Conservation (phyloP, 2,888 invertebrate species). For the Tyria jacobaeae region DNA sequence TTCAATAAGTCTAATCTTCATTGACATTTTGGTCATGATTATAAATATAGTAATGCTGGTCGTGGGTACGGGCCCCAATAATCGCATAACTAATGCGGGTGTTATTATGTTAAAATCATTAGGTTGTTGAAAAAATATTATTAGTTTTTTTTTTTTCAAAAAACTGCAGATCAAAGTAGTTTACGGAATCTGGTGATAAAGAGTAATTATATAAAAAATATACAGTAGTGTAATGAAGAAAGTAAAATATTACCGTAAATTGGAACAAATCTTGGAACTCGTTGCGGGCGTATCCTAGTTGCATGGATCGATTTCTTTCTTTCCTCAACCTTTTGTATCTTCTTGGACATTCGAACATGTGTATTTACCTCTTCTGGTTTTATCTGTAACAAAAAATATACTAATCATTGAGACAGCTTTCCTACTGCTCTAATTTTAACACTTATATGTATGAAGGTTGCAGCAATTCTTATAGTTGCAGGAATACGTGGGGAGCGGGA, state of each 20-base stretch:
- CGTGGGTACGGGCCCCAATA: too few species aligned
- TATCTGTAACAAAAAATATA: slow-evolving; percentile 57
- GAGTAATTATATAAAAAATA: not conserved
- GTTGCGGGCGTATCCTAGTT: slow-evolving; percentile 59
- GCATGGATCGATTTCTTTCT: slow-evolving; percentile 53
- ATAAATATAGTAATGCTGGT: too few species aligned
- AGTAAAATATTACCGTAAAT: slow-evolving; percentile 59
- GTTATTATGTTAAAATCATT: too few species aligned
- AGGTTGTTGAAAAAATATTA: too few species aligned
- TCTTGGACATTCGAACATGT: slow-evolving; percentile 43
- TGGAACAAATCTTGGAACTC: slow-evolving; percentile 67
- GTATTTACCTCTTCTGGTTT: slow-evolving; percentile 59
- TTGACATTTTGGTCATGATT: not conserved
- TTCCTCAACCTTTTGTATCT: slow-evolving; percentile 50
- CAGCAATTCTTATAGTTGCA: too few species aligned
- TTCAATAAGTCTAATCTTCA: not conserved
- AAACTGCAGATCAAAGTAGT: too few species aligned
- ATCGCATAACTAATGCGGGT: too few species aligned
- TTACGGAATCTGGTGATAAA: too few species aligned
- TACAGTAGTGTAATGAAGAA: too few species aligned
- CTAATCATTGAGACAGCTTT: too few species aligned
- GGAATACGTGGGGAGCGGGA: too few species aligned
- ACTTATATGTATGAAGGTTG: not conserved
- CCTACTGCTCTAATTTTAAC: not conserved
- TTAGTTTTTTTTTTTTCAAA: too few species aligned